Evolutionary conservation across 2,113 vertebrate species (phyloP).

Genomic region (Lasiurus borealis): DNA sequence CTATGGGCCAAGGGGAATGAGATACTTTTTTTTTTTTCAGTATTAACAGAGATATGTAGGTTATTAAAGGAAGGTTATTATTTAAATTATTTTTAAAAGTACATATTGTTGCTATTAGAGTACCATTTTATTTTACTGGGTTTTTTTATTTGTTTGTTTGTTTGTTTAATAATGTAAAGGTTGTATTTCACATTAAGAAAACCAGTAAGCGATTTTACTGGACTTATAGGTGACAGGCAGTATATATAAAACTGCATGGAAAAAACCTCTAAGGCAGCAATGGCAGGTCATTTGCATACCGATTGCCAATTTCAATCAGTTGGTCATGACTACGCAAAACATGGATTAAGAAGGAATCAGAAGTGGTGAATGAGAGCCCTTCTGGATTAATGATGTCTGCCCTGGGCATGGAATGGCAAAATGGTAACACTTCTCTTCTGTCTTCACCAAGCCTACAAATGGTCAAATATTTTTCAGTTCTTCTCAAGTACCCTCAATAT

Average conservation of each 20-base stretch:
- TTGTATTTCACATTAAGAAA: not conserved
- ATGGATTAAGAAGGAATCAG: not conserved
- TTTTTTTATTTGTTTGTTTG: not conserved
- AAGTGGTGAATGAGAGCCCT: not conserved
- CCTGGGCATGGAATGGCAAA: not conserved
- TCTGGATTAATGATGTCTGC: not conserved
- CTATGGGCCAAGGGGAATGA: not conserved
- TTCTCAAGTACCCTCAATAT: not conserved
- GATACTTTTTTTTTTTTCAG: not conserved
- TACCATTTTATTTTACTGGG: not conserved
- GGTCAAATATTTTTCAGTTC: not conserved
- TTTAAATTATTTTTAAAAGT: slow-evolving; percentile 16
- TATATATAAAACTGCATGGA: not conserved
- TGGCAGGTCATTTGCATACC: not conserved
- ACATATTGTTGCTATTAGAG: not conserved
- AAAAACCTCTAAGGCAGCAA: not conserved
- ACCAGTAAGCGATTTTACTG: not conserved
- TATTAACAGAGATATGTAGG: not conserved
- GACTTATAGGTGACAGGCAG: not conserved
- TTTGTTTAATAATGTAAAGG: not conserved
- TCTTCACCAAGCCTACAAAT: not conserved
- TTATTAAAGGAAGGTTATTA: not conserved
- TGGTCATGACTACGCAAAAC: not conserved
- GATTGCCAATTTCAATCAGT: not conserved
- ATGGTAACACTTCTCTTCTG: not conserved